These are phyloP conservation scores for Leucopsar rothschildi DNA, from an alignment of 2,113 vertebrate genomes.

Conservation along the genomic window DNA sequence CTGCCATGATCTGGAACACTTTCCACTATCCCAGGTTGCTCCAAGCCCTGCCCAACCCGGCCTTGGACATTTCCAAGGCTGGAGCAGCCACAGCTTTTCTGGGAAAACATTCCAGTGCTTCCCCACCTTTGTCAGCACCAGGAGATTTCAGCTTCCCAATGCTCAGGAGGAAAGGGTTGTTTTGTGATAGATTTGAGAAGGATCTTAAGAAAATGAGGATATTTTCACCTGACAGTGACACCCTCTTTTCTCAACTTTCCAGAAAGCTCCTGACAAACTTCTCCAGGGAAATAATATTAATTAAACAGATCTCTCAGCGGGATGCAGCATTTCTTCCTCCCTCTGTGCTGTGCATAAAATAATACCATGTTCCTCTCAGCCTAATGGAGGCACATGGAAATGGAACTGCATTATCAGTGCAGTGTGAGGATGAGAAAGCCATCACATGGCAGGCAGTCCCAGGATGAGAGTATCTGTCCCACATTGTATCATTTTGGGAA, in stretches of 20 bases:
- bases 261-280: background rate
- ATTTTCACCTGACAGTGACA: background rate
- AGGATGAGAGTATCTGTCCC: background rate
- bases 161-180: background rate
- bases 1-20: background rate
- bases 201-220: background rate
- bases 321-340: background rate
- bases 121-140: background rate
- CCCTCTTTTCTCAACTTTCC: background rate
- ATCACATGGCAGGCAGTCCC: slow-evolving; percentile 7
- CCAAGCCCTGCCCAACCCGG: rapidly evolving
- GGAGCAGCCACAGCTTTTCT: background rate
- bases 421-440: background rate
- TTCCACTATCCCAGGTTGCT: background rate
- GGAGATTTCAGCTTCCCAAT: background rate
- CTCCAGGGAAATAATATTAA: background rate
- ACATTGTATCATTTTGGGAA: slow-evolving; percentile 32
- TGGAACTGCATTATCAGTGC: background rate
- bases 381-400: background rate
- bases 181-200: background rate
- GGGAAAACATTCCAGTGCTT: background rate
- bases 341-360: background rate
- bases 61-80: background rate
- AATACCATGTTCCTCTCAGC: background rate
- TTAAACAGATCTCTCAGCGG: background rate